Base-by-base conservation (phyloP, 2,888 invertebrate genomes). In the Mactromeris polynyma region DNA sequence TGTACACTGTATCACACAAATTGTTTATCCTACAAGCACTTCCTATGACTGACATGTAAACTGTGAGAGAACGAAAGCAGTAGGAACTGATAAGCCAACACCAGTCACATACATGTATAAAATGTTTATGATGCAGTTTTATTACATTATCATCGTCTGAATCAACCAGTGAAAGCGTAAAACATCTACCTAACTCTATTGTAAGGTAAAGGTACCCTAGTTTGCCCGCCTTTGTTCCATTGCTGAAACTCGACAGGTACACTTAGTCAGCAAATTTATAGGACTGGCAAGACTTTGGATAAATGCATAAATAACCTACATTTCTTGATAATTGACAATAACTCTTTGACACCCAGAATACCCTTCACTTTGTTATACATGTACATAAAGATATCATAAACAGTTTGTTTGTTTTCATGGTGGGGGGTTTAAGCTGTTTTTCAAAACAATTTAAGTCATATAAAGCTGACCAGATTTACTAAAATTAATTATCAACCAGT, bases 101-200 rank as follows among this genome's bases (percentile, higher is more conserved):
- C n/a, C 9, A 26, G 26, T 26, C 58, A 26, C n/a, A 64, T n/a
- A 26, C 58, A 64, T 64, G 58, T 64, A 64, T 64, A n/a, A 64
- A 64, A 64, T 64, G 58, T 64, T 64, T 64, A 26, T 21, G 58
- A 64, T 64, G 58, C 58, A 64, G 58, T 64, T 64, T 26, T 64
- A 64, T 64, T 64, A 64, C n/a, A n/a, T n/a, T 64, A 26, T n/a
- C 3, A 64, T 26, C 26, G 26, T 64, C 58, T 64, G 58, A 64
- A 64, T 64, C 46, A 26, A 26, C 7, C 7, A 9, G 3, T 9
- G 58, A 26, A 26, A n/a, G 26, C 11, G n/a, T 58, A 58, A 58
- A 58, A n/a, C n/a, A 58, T 58, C 21, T n/a, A 58, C 6, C n/a
- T n/a, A 2, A 19, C 0, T 58, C 19, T 21, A 19, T n/a, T 6